Conservation (phyloP, 2,888 invertebrate genomes). For the Temnothorax rugatulus region DNA sequence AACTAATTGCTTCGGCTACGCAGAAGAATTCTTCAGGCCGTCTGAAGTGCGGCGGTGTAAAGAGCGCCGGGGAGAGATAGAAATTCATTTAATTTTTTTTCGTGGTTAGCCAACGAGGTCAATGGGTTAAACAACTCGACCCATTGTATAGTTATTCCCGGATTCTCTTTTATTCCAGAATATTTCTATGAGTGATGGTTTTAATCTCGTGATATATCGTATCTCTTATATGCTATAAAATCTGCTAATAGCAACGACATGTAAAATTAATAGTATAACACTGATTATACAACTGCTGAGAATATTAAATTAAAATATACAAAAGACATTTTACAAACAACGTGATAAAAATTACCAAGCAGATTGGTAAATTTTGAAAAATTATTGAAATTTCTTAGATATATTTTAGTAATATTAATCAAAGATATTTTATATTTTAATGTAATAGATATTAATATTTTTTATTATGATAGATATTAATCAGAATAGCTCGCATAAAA, state of each 20-base stretch:
- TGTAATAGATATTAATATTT: no score
- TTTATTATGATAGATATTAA: no score
- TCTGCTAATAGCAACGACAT: neutral
- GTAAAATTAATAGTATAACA: constrained; percentile 2
- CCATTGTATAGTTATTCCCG: neutral
- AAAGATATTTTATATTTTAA: no score
- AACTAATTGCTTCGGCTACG: constrained; percentile 62
- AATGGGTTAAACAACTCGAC: constrained; percentile 70
- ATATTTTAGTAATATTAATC: no score
- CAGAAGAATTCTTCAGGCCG: constrained; percentile 49
- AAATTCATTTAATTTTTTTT: constrained; percentile 73
- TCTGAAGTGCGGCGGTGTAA: constrained; percentile 19
- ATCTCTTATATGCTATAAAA: neutral
- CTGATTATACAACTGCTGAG: neutral
- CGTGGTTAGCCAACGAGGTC: constrained; percentile 68
- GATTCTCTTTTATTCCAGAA: constrained; percentile 17
- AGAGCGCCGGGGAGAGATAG: constrained; percentile 52
- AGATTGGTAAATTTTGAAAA: no score
- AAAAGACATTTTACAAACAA: no score
- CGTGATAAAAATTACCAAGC: no score
- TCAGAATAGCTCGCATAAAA: no score
- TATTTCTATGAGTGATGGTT: constrained; percentile 3
- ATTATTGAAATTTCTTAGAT: no score
- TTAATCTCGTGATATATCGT: neutral
- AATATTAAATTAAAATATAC: no score